Evolutionary conservation across 2,888 invertebrate genomes (phyloP).

Genomic region (Heliconius cydno): DNA sequence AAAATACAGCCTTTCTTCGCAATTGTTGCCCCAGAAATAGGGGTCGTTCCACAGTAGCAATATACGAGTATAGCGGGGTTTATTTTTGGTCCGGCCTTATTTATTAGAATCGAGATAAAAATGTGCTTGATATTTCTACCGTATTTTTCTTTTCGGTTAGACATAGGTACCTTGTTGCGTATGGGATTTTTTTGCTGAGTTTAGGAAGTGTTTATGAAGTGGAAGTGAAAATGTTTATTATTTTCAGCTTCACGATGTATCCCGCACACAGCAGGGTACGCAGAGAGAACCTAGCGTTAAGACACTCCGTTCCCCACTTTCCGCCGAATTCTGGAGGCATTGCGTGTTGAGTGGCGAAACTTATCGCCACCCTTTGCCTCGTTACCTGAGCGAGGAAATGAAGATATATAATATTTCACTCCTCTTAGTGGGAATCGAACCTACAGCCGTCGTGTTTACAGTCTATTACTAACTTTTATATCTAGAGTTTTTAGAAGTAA

Average conservation of each 20-base stretch:
- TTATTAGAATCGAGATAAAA: conserved; percentile 26
- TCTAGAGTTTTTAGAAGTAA: neutral
- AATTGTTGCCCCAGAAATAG: neutral
- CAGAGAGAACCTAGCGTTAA: too few species aligned
- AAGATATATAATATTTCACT: too few species aligned
- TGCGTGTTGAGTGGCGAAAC: too few species aligned
- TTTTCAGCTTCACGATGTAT: too few species aligned
- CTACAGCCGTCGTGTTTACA: too few species aligned
- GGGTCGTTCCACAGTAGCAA: conserved; percentile 9
- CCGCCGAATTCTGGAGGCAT: too few species aligned
- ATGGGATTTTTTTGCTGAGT: neutral
- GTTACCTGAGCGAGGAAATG: too few species aligned
- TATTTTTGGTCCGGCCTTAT: conserved; percentile 23
- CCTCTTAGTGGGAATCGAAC: too few species aligned
- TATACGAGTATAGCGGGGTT: conserved; percentile 3
- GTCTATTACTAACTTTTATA: too few species aligned
- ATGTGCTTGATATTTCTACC: conserved; percentile 6
- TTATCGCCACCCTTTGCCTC: too few species aligned
- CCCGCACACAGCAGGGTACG: too few species aligned
- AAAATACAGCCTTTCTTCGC: neutral
- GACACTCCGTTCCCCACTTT: too few species aligned
- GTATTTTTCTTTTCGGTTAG: conserved; percentile 15
- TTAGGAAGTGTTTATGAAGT: neutral
- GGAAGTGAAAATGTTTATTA: neutral
- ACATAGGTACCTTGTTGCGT: neutral